phyloP scores from a whole-genome alignment of 2,888 invertebrate species.

The Yponomeuta evonymella region DNA sequence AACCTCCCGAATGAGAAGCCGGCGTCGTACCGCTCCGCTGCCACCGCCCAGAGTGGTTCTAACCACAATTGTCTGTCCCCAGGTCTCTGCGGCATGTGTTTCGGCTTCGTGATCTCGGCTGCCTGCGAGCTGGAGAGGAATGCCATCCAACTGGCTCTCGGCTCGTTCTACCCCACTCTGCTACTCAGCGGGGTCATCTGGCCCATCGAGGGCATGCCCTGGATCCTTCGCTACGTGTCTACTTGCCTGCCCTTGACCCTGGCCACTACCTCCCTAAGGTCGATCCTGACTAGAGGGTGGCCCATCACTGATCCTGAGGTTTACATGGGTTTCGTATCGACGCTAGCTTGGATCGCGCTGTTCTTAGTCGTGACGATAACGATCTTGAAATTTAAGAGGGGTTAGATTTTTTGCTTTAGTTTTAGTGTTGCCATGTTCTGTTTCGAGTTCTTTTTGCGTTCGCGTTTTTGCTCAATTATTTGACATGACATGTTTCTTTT shows the following conservation, averaged over 20 bases:
- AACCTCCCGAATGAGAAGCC: too few relatives aligned
- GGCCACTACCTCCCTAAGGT: conserved; percentile 93
- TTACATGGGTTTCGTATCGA: conserved; percentile 91
- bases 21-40: too few relatives aligned
- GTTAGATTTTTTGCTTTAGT: conserved; percentile 54
- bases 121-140: conserved; percentile 94
- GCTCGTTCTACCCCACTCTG: conserved; percentile 96
- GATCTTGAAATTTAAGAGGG: conserved; percentile 87
- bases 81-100: conserved; percentile 96
- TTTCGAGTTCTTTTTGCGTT: background rate
- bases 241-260: conserved; percentile 90
- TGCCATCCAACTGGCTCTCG: conserved; percentile 94
- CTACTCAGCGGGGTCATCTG: conserved; percentile 95
- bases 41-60: background rate
- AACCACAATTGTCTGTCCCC: conserved; percentile 20
- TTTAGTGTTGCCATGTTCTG: conserved; percentile 9
- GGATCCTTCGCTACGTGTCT: conserved; percentile 87
- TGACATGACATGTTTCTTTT: conserved; percentile 15
- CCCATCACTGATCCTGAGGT: conserved; percentile 86
- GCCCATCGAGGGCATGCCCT: conserved; percentile 97
- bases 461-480: conserved; percentile 14
- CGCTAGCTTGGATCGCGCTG: conserved; percentile 88
- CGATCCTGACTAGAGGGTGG: conserved; percentile 93
- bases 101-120: conserved; percentile 95
- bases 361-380: conserved; percentile 88